Evolutionary conservation across 1,140 invertebrate species (phyloP), one percentile per base, ranked within the genome.

Genomic region (Mylabris phalerata): DNA sequence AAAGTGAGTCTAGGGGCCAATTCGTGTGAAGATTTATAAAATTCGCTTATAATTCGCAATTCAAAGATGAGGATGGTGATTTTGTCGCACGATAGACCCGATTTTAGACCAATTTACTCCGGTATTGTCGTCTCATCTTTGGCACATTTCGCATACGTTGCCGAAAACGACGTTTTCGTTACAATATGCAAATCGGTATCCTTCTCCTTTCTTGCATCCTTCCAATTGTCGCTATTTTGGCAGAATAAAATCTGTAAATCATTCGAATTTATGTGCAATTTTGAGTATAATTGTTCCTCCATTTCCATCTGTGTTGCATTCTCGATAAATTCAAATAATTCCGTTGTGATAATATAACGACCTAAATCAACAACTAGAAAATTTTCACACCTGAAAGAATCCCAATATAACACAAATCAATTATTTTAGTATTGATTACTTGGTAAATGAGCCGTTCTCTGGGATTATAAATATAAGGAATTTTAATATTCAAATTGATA

Each of bases 291-390:
- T 54, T 85, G 78, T 73, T 90, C 88, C 69, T 92, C 89, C 11
- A 91, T 73, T 77, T 92, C 89, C 82, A 89, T 89, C 66, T 88
- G 84, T 0, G 89, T 91, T 0, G 85, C 84, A 68, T 89, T 87
- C 72, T 90, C 88, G 2, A 88, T 71, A 25, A 82, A 78, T 65
- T 84, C 73, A 56, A 81, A 89, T 51, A 92, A 74, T 69, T 92
- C 89, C 56, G 85, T 91, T 60, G 81, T 83, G 1, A 92, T 75
- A 38, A 79, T 79, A 48, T 91, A 74, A 44, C 82, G 80, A 42
- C 88, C 89, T 38, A 89, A 77, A 75, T 92, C 89, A 25, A 89
- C 32, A 3, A 92, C 78, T 59, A 91, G 73, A 10, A 91, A 78
- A 71, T 86, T 82, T 25, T 87, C 88, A 40, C 82, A 82, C 39